Conservation (phyloP, 2,113 vertebrate genomes). For the Leptosomus discolor region DNA sequence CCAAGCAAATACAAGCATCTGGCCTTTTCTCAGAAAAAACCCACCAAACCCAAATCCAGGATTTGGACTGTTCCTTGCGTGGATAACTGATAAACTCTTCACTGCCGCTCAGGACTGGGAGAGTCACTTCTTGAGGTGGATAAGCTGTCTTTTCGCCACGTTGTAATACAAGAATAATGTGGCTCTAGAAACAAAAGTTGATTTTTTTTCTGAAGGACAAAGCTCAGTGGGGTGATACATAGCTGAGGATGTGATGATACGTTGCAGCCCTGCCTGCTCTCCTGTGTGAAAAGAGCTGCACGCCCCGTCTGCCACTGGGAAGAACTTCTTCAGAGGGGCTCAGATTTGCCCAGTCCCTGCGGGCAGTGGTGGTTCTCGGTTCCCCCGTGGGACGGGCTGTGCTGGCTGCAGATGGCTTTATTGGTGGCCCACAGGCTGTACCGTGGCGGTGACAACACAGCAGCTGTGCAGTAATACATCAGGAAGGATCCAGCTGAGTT, state of each 20-base stretch:
- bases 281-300: background rate
- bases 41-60: background rate
- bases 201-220: background rate
- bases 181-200: background rate
- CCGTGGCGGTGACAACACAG: background rate
- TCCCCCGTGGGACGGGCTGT: background rate
- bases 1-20: background rate
- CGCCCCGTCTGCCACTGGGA: fast-evolving
- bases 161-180: background rate
- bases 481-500: background rate
- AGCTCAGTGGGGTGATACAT: background rate
- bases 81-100: background rate
- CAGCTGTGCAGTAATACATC: fast-evolving
- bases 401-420: background rate
- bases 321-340: background rate
- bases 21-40: background rate
- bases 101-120: background rate
- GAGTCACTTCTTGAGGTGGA: background rate
- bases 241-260: background rate
- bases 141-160: background rate
- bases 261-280: background rate
- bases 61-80: background rate
- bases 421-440: background rate
- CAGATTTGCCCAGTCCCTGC: fast-evolving
- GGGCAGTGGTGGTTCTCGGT: fast-evolving